phyloP scores from a whole-genome alignment of 1,140 invertebrate species.

The Tetraneura akinire region DNA sequence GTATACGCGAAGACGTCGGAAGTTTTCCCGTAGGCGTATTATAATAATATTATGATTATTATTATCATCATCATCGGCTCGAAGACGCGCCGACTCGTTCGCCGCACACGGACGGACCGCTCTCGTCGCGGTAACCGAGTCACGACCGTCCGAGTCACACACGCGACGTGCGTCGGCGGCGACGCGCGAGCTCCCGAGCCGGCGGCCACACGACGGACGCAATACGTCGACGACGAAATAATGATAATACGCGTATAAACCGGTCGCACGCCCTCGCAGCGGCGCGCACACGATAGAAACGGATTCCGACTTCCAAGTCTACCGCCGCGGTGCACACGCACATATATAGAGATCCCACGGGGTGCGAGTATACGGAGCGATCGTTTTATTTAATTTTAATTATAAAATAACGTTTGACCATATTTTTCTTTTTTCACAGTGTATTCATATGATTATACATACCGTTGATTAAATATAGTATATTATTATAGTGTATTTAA shows the following conservation, averaged over 20 bases:
- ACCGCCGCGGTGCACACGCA: not conserved
- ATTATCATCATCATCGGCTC: not conserved
- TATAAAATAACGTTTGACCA: too few species aligned
- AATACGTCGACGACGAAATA: not conserved
- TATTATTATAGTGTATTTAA: too few species aligned
- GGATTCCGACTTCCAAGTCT: slow-evolving; percentile 15
- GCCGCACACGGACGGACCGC: slow-evolving; percentile 27
- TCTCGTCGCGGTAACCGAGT: slow-evolving; percentile 13
- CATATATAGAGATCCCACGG: not conserved
- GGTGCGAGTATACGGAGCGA: too few species aligned
- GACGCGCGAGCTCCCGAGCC: not conserved
- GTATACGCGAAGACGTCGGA: not conserved
- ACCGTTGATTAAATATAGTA: too few species aligned
- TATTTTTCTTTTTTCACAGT: too few species aligned
- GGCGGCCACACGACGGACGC: not conserved
- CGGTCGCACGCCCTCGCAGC: slow-evolving; percentile 36
- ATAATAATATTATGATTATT: slow-evolving; percentile 4
- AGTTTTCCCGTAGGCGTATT: not conserved
- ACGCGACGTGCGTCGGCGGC: not conserved
- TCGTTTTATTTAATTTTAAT: too few species aligned
- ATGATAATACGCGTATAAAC: not conserved
- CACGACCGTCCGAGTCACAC: slow-evolving; percentile 19
- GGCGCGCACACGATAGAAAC: not conserved
- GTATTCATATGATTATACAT: too few species aligned
- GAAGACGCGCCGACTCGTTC: not conserved